phyloP scores from a whole-genome alignment of 2,113 vertebrate species.

The Cephalopterus ornatus region DNA sequence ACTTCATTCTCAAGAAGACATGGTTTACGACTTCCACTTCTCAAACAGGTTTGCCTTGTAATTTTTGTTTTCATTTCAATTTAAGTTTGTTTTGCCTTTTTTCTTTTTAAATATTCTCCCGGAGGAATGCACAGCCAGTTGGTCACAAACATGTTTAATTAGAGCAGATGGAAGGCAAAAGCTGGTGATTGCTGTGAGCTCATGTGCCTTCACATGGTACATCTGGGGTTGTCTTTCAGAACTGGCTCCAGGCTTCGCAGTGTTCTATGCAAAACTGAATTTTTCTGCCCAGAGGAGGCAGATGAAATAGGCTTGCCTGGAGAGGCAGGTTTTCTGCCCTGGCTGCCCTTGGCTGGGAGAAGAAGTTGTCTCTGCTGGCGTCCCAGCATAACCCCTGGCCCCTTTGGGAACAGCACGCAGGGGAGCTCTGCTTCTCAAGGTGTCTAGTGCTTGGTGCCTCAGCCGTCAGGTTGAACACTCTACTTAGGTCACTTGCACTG shows the following conservation, averaged over 20 bases:
- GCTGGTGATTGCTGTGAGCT: neutral
- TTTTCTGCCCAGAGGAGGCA: neutral
- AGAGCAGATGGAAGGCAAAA: slow-evolving; percentile 24
- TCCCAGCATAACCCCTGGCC: neutral
- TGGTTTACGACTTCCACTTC: neutral
- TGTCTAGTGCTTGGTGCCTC: neutral
- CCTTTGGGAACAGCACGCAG: neutral
- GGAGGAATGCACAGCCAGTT: neutral
- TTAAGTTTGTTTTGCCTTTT: neutral
- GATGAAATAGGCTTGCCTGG: neutral
- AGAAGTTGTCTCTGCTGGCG: neutral
- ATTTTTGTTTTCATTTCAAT: neutral
- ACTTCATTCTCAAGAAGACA: neutral
- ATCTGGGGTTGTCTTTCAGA: neutral
- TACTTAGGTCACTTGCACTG: neutral
- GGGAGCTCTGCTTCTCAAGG: neutral
- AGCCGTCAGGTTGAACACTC: neutral
- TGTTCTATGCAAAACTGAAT: neutral
- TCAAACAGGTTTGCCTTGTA: neutral
- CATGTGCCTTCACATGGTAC: neutral
- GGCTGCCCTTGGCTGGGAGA: neutral
- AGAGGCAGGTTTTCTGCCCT: neutral
- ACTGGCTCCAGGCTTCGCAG: neutral
- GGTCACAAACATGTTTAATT: neutral
- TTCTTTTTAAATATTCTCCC: neutral